Base-by-base conservation (phyloP, 2,797 vertebrate species). In the Tragelaphus eurycerus region DNA sequence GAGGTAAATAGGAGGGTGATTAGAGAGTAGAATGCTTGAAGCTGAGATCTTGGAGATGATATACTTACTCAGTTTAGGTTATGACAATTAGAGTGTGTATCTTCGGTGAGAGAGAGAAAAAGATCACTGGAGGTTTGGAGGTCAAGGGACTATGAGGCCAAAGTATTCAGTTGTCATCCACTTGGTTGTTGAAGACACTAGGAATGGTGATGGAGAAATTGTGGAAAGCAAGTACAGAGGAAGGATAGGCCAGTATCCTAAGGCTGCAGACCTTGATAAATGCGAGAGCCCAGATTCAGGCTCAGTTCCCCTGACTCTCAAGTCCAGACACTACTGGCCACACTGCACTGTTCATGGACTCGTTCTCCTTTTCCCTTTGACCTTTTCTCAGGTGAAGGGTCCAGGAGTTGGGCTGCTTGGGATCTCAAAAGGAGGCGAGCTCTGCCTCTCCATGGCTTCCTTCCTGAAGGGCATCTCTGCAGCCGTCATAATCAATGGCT, bases 331-430 rank as follows among this genome's bases (percentile, higher is more conserved):
- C 29, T 59, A 10, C 23, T 59, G 23, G 43, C 54, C 2, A 14
- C 21, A 11, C 5, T 86, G 7, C 27, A 38, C 11, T 76, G 34
- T 74, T 64, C 17, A n/a, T 19, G 34, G 29, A 43, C 29, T 96
- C 52, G 52, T 50, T 87, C n/a, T 85, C 1, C n/a, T 83, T 86
- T 43, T 60, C 59, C 90, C 52, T 98, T 57, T 93, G 48, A 96
- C 14, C 86, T 27, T 97, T 52, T 13, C 97, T 64, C 94, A 99
- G 99, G 99, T 99, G 48, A 98, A 98, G 98, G 99, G 99, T 86
- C 99, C 99, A 1, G 99, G 99, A 52, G 98, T 99, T 27, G 99
- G 99, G 34, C 93, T 99, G 89, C 98, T 99, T 90, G 99, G 99
- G 1, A 98, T 99, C 88, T 99, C 99, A 0, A 99, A 99, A 96